phyloP scores from a whole-genome alignment of 2,888 invertebrate species.

The Petrolisthes cinctipes region DNA sequence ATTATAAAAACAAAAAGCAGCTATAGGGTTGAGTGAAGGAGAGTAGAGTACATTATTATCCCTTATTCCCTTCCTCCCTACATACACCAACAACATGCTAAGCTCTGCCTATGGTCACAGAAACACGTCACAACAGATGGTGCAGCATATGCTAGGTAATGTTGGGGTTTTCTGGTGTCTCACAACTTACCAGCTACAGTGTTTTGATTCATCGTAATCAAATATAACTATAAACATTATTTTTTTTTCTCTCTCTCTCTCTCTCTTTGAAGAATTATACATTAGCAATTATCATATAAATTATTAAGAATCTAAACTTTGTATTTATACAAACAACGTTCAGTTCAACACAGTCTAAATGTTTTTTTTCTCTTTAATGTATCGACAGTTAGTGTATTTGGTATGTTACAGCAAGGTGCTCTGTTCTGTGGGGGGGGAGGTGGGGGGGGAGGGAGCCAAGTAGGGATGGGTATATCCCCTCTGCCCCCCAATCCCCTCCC shows the following conservation, averaged over 20 bases:
- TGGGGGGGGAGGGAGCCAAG: constrained; percentile 34
- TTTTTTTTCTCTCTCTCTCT: constrained; percentile 4
- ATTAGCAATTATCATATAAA: constrained; percentile 57
- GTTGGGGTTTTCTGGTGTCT: constrained; percentile 3
- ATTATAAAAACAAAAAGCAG: background rate
- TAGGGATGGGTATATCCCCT: constrained; percentile 20
- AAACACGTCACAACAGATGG: constrained; percentile 50
- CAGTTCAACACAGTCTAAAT: constrained; percentile 54
- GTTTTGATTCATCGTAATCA: constrained; percentile 59
- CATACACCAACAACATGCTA: constrained; percentile 24
- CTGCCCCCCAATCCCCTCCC: constrained; percentile 31
- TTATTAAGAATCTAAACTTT: constrained; percentile 59
- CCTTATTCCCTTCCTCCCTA: constrained; percentile 36
- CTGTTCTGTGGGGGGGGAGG: constrained; percentile 46
- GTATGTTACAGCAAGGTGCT: constrained; percentile 52
- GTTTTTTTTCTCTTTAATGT: constrained; percentile 37
- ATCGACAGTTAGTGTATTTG: constrained; percentile 56
- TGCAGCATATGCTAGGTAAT: constrained; percentile 42
- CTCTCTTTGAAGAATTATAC: constrained; percentile 44
- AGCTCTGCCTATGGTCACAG: constrained; percentile 50
- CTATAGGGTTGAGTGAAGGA: background rate
- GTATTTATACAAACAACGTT: constrained; percentile 59
- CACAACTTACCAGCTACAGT: constrained; percentile 38
- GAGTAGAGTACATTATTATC: background rate
- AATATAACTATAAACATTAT: constrained; percentile 55